Base-by-base conservation (phyloP, 1,140 invertebrate species). In the Andrena cerasifolii region DNA sequence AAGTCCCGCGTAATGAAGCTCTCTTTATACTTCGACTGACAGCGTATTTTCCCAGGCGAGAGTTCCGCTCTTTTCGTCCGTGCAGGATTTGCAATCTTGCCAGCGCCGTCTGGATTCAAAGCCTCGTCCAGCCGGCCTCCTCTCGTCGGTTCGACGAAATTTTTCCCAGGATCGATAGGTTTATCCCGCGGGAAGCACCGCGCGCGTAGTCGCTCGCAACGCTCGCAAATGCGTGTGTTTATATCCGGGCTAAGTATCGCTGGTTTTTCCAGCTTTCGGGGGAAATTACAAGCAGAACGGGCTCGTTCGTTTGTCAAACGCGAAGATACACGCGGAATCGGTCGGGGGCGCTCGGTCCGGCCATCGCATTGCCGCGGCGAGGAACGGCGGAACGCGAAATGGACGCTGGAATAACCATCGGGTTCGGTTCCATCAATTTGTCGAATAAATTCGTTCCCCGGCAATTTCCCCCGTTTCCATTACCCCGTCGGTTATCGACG, bases 401-500 rank as follows among this genome's bases (percentile, higher is more conserved):
- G 72, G 72, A 66, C 62, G 62, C 14, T 67, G 36, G 49, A 75
- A 66, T 66, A 75, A 75, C 72, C 72, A 63, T 53, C 36, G 65
- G 36, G 72, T 75, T 75, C 62, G 62, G 36, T 75, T 75, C 72
- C 72, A 75, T 75, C 72, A 66, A 66, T 75, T 66, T 75, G 72
- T 75, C 62, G 72, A 75, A 66, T 75, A 75, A 75, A 75, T 75
- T 75, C 72, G 72, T 75, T 75, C 62, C 62, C 36, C 62, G 62
- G 62, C 72, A 66, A 75, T 75, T 75, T 75, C 62, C 62, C 31
- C 61, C 54, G 61, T 74, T 74, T 74, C 72, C 72, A 74, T 74
- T 74, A 56, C 61, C 28, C 16, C 49, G n/a, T 49, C 61, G 72
- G 72, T 74, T 74, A 74, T 75, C 72, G 72, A 66, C 62, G 33